These are phyloP conservation scores for Pangasius mekongensis DNA, from an alignment of 2,797 vertebrate genomes.

Conservation along the genomic window DNA sequence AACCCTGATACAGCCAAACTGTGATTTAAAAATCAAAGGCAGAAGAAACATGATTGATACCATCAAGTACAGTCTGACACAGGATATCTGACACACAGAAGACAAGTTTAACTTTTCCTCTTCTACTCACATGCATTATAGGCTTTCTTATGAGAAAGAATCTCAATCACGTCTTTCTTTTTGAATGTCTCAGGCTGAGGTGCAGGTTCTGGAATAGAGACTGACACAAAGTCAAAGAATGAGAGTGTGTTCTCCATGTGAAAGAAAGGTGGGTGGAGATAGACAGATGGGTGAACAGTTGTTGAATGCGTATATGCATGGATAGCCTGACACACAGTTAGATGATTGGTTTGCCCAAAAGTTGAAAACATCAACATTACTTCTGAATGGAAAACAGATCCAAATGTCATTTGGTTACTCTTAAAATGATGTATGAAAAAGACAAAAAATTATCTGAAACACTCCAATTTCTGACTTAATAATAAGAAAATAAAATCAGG, in stretches of 20 bases:
- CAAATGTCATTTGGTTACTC: neutral
- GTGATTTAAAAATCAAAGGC: neutral
- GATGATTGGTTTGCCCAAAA: neutral
- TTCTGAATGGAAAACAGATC: neutral
- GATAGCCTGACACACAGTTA: neutral
- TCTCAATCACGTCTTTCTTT: conserved; percentile 95
- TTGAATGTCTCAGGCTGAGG: conserved; percentile 85
- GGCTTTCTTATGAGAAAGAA: conserved; percentile 97
- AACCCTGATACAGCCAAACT: neutral
- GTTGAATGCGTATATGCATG: neutral
- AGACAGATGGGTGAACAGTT: neutral
- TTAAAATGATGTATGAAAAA: neutral
- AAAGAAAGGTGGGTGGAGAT: neutral
- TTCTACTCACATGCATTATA: conserved; percentile 92
- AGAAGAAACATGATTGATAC: neutral
- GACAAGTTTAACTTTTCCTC: neutral
- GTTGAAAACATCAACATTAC: too few species aligned
- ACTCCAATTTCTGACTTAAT: neutral
- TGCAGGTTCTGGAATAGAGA: conserved; percentile 82
- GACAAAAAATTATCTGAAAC: neutral
- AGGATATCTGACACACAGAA: neutral
- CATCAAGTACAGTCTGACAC: neutral
- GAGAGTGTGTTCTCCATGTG: conserved; percentile 39
- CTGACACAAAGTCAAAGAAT: conserved; percentile 69
- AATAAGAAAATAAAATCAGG: neutral